Base-by-base conservation (phyloP, 1,140 invertebrate species). In the Temnothorax longispinosus region DNA sequence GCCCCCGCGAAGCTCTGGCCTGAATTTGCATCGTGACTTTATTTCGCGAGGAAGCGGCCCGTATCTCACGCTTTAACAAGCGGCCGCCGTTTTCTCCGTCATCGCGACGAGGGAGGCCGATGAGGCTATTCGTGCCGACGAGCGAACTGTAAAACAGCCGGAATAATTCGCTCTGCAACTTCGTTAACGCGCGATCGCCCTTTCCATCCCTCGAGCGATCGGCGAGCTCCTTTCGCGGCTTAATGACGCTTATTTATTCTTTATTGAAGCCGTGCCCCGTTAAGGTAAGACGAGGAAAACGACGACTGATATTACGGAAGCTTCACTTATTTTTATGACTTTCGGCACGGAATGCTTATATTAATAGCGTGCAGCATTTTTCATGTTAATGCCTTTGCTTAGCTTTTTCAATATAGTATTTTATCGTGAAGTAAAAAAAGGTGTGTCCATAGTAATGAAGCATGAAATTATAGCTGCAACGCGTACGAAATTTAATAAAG, bases 1-100 rank as follows among this genome's bases (percentile, higher is more conserved):
- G 86, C 65, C 58, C 54, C 64, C 82, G 85, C 87, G 89, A 90
- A 60, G 84, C 89, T 76, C 90, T 72, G 50, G 21, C n/a, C 80
- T 78, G 77, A 90, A 91, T 91, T 91, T 91, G 58, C 89, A 91
- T 89, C 56, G 87, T 75, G 80, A 91, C 85, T 89, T 91, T 91
- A 81, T 91, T 91, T 91, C 89, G 64, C 52, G 64, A 64, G 54
- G 64, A 87, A 78, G 69, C 64, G 64, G 41, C 71, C 52, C 82
- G 89, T 89, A 90, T 89, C 85, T 88, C 76, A 72, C 60, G 76
- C 52, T 88, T 88, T 82, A 90, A 88, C 82, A 86, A 88, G 50
- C 44, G 58, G 56, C 52, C 67, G 56, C 47, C 32, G 52, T 76
- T 65, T 47, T 41, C 67, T 32, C 52, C 50, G 65, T 60, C 78